phyloP scores from a whole-genome alignment of 2,113 vertebrate species.

The Dascyllus trimaculatus region DNA sequence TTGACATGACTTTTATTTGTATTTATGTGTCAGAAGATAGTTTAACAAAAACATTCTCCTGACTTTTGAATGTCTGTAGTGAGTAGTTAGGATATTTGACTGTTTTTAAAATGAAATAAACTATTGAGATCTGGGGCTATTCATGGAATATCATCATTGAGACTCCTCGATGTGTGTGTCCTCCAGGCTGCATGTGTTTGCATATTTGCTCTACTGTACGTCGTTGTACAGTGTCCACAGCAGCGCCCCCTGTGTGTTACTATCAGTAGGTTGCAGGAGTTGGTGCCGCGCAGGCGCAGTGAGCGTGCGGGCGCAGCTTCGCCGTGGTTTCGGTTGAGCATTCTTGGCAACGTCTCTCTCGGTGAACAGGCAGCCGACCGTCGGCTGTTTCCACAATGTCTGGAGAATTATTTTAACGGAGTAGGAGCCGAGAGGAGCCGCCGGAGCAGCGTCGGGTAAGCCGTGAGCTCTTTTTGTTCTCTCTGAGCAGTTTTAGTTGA shows the following conservation, averaged over 20 bases:
- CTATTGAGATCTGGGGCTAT: too few relatives aligned
- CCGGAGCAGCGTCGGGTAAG: constrained; percentile 56
- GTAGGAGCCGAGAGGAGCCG: constrained; percentile 50
- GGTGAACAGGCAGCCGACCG: constrained; percentile 61
- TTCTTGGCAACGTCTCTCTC: constrained; percentile 74
- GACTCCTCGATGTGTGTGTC: too few relatives aligned
- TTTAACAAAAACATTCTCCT: too few relatives aligned
- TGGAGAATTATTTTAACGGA: constrained; percentile 65
- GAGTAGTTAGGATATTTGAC: too few relatives aligned
- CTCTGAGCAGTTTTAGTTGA: constrained; percentile 32
- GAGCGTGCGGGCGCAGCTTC: constrained; percentile 71
- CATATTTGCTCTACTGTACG: too few relatives aligned
- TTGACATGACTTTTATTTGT: too few relatives aligned
- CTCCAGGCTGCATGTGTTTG: too few relatives aligned
- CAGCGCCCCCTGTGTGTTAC: constrained; percentile 61
- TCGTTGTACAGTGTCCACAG: neutral
- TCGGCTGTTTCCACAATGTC: constrained; percentile 57
- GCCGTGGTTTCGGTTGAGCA: constrained; percentile 85
- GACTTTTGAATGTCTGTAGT: too few relatives aligned
- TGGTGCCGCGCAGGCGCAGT: constrained; percentile 77
- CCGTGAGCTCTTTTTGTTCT: constrained; percentile 8
- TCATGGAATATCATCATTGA: too few relatives aligned
- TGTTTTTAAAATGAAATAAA: too few relatives aligned
- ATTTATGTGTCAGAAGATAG: too few relatives aligned
- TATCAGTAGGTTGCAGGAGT: constrained; percentile 64